These are phyloP conservation scores for Lysandra bellargus DNA, from an alignment of 2,888 invertebrate species.

Conservation along the genomic window DNA sequence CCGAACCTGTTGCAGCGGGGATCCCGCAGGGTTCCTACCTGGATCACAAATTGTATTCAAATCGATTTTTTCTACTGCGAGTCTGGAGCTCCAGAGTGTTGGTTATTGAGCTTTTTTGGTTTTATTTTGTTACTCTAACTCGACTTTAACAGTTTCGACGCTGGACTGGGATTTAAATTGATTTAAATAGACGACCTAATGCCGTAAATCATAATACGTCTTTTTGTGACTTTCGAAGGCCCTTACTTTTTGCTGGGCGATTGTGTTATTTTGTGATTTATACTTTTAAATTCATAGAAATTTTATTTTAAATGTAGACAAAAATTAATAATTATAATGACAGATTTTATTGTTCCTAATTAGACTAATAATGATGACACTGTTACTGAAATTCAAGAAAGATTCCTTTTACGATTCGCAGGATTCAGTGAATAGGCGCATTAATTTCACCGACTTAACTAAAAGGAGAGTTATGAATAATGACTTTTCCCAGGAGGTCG, in stretches of 20 bases:
- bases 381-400: no score
- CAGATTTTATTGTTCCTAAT: no score
- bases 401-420: no score
- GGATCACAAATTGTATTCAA: slow-evolving; percentile 24
- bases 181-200: not conserved
- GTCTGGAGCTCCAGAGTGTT: not conserved
- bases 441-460: not conserved
- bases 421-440: no score
- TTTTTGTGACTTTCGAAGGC: not conserved
- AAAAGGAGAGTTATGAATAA: not conserved
- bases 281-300: no score
- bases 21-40: slow-evolving; percentile 37
- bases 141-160: not conserved
- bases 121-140: not conserved
- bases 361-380: no score
- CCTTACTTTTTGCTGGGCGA: not conserved
- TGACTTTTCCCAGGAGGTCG: slow-evolving; percentile 1
- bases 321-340: no score
- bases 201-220: no score
- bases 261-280: not conserved
- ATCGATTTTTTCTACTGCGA: slow-evolving; percentile 7
- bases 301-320: no score
- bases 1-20: slow-evolving; percentile 39
- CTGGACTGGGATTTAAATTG: not conserved
- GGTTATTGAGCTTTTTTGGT: not conserved